Percentiles rank a stretch among this genome's conserved stretches.
Conservation (phyloP, 2,113 vertebrate genomes). For the Spizaetus ornatus region DNA sequence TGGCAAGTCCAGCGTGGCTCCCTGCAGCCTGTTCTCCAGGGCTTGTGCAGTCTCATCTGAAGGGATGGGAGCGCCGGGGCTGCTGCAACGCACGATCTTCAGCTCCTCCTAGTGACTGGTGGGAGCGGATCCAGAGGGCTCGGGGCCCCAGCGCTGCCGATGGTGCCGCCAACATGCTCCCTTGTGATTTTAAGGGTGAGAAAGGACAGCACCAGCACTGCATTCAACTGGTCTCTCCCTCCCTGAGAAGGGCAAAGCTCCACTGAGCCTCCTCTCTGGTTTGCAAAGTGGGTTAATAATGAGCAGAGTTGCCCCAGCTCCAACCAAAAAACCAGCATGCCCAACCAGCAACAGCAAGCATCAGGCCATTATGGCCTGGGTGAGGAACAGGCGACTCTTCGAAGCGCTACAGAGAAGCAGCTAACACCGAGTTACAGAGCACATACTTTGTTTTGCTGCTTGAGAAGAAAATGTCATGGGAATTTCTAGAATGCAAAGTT, state of each 20-base stretch:
- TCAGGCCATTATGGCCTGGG: too few relatives aligned
- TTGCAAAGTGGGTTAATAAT: background rate
- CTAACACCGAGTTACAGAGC: background rate
- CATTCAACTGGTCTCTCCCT: background rate
- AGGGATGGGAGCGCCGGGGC: accelerated
- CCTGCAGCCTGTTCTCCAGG: background rate
- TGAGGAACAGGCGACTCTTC: background rate
- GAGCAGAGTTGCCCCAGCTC: background rate
- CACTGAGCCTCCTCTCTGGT: background rate
- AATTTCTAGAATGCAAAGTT: constrained; percentile 6
- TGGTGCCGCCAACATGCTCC: accelerated
- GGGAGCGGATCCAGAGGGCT: background rate
- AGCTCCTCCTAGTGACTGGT: constrained; percentile 59
- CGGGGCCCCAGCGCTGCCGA: accelerated
- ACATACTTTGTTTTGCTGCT: background rate
- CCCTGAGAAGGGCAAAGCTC: background rate
- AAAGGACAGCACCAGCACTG: background rate
- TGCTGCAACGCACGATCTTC: background rate
- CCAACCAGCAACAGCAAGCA: background rate
- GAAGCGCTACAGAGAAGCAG: background rate
- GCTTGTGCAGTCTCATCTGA: background rate
- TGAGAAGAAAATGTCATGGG: background rate
- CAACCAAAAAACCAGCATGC: background rate
- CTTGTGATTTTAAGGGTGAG: background rate
- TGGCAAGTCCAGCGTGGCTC: background rate